Percentiles rank a stretch among this genome's conserved stretches.
Evolutionary conservation across 2,113 vertebrate genomes (phyloP).

Genomic region (Reinhardtius hippoglossoides): DNA sequence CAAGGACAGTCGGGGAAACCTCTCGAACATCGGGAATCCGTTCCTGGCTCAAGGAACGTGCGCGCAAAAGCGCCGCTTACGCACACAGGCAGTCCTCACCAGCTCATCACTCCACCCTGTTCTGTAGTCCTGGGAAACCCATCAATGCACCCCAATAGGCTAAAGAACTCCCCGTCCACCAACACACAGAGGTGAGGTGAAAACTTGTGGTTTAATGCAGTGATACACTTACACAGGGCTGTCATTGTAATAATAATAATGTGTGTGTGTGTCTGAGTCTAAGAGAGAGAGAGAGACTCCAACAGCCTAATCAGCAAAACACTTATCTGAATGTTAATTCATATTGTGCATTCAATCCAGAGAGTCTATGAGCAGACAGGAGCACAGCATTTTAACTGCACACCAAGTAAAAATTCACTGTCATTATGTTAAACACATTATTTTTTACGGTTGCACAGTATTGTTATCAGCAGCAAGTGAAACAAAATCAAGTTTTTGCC

Average conservation of each 20-base stretch:
- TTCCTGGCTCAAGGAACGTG: conserved; percentile 74
- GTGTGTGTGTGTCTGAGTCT: not conserved
- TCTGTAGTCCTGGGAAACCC: conserved; percentile 81
- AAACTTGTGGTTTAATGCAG: not conserved
- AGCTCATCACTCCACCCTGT: conserved; percentile 81
- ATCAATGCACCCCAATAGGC: conserved; percentile 82
- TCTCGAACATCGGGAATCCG: conserved; percentile 77
- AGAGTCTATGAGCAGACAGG: not conserved
- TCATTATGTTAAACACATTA: not conserved
- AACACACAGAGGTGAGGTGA: conserved; percentile 80
- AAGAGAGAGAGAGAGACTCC: not conserved
- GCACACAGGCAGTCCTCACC: conserved; percentile 79
- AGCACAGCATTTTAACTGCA: not conserved
- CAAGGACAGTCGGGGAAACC: conserved; percentile 77
- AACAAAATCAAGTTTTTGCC: conserved; percentile 10
- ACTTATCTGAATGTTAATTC: conserved; percentile 18
- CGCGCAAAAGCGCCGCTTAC: conserved; percentile 74
- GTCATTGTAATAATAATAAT: conserved; percentile 2
- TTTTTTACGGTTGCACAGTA: conserved; percentile 3
- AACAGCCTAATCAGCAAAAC: conserved; percentile 12
- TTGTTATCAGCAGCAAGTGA: not conserved
- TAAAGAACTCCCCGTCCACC: conserved; percentile 83
- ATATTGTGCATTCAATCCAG: conserved; percentile 9
- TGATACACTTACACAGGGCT: not conserved
- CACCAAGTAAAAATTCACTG: not conserved